phyloP scores from a whole-genome alignment of 1,140 invertebrate species.

The Pogonognathellus flavescens region DNA sequence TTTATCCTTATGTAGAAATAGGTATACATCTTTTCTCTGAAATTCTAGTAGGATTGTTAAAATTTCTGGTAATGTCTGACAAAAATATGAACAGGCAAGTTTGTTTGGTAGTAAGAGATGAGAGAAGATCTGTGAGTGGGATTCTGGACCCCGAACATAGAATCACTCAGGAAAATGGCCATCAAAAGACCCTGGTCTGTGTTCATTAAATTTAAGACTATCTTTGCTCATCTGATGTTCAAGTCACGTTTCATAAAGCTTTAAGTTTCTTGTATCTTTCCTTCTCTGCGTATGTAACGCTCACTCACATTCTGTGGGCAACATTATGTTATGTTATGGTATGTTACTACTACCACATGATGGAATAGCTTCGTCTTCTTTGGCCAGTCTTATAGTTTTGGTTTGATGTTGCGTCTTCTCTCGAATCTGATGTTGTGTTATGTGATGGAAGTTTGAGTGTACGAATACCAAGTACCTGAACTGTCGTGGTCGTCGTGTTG shows the following conservation, averaged over 20 bases:
- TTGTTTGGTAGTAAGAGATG: background rate
- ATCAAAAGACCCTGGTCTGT: conserved; percentile 58
- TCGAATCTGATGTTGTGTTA: background rate
- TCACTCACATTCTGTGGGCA: background rate
- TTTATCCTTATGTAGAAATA: no score
- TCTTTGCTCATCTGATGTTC: conserved; percentile 61
- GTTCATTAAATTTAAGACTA: conserved; percentile 65
- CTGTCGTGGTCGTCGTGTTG: background rate
- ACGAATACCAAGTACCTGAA: background rate
- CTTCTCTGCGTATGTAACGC: background rate
- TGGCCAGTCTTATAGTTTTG: background rate
- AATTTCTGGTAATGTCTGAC: background rate
- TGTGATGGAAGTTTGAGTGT: background rate
- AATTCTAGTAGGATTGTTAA: background rate
- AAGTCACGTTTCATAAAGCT: conserved; percentile 64
- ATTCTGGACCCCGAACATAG: background rate
- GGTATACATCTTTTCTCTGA: background rate
- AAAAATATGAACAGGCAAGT: background rate
- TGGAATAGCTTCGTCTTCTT: background rate
- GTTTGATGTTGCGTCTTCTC: background rate
- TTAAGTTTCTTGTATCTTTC: conserved; percentile 55
- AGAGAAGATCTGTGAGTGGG: background rate
- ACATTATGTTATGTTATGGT: background rate
- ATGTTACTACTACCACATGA: background rate
- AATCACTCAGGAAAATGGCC: conserved; percentile 58